Evolutionary conservation across 2,113 vertebrate species (phyloP), one percentile per base, ranked within the genome.

Genomic region (Amazona vittata): DNA sequence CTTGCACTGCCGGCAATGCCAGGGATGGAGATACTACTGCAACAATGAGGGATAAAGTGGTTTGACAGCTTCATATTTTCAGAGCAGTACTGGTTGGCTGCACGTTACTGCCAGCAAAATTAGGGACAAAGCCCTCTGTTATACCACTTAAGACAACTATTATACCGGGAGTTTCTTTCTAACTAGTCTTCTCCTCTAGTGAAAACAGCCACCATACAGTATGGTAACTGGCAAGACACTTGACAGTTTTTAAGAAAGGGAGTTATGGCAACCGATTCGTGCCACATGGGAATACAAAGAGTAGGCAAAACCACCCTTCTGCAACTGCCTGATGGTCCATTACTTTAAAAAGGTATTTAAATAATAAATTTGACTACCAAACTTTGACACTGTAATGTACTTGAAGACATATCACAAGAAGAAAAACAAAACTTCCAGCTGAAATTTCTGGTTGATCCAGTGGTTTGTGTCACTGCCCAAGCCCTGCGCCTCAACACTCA

Each of bases 231-330:
- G 55, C 5, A 18, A 41, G 17, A 49, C 7, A 47, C 2, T 8
- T 0, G 0, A 24, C 3, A 18, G 31, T 67, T 65, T 33, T 33
- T 39, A 79, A 82, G 31, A 44, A 10, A 28, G 6, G 13, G 9
- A 16, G 0, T 39, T 35, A 65, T 0, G 0, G 35, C 5, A 3
- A 71, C 1, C 15, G 2, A 21, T 37, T 85, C 4, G 0, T 11
- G 11, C 33, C 20, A 43, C 4, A 6, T 1, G 5, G 8, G 31
- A 76, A 4, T 69, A 11, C 19, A 67, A 19, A 13, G 10, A 39
- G 11, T 5, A 50, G 0, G 0, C 46, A 62, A 84, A 50, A n/a
- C 3, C 16, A 41, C 10, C 39, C 4, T 46, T 77, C 52, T 22
- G 28, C 33, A 68, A 52, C 8, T 29, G 28, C 1, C 2, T 50